Base-by-base conservation (phyloP, 2,113 vertebrate genomes). In the Oceanodroma tethys region DNA sequence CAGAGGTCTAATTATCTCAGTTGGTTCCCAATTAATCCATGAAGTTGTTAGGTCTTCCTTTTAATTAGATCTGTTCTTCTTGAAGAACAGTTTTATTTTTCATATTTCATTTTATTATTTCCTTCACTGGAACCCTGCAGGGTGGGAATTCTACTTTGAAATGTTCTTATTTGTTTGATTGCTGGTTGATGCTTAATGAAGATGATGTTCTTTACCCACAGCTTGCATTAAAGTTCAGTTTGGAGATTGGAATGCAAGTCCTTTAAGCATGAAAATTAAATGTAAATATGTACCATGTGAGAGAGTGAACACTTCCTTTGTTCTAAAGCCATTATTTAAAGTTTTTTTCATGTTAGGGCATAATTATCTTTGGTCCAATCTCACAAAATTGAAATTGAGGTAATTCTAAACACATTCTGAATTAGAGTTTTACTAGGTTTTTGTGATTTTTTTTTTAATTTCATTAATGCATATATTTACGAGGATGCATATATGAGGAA, bases 1-100 rank as follows among this genome's bases (percentile, higher is more conserved):
- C 99, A 98, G 98, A 99, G 99, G 99, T 98, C 98, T 99, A 99
- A 99, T 99, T 99, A 99, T 99, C 99, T 99, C 98, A 98, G 98
- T 98, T 98, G 99, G 98, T 97, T 99, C 96, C 98, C 99, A 99
- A 99, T 99, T 99, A 99, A 99, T 99, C 98, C 98, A 98, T 99
- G 99, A 98, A 99, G 98, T 99, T 99, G 98, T 99, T 99, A 99
- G 98, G 98, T 98, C 98, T 97, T 99, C 97, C 95, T 98, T 98
- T 99, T 98, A 98, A 98, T 98, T 98, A 99, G 97, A 98, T 98
- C 98, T 98, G 92, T 98, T 98, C 96, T 96, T 98, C 88, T 96
- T 83, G 97, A 97, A 98, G 97, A 98, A 96, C 73, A 97, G 92
- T 94, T 93, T 98, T 97, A 93, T 95, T 96, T 96, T 97, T 97